Evolutionary conservation across 2,888 invertebrate genomes (phyloP).

Genomic region (Eupithecia dodoneata): DNA sequence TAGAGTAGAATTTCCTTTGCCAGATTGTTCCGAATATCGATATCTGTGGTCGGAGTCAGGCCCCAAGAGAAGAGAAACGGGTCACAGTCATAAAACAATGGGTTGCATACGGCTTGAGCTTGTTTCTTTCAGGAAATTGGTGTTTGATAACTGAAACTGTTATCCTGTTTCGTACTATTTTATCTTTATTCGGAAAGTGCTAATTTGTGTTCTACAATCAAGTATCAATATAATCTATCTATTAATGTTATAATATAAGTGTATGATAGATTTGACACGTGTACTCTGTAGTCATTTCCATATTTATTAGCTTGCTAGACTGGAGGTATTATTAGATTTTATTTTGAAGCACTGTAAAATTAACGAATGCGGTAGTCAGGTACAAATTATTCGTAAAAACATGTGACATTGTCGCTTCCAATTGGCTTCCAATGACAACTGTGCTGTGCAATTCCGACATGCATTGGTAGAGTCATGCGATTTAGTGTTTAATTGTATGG

Average conservation of each 20-base stretch:
- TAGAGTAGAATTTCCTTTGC: background rate
- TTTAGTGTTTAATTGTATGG: constrained; percentile 1
- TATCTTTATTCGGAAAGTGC: background rate
- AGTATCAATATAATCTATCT: background rate
- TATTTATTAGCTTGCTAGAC: background rate
- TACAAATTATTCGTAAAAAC: constrained; percentile 25
- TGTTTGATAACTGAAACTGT: constrained; percentile 12
- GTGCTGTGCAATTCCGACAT: constrained; percentile 5
- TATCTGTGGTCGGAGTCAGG: background rate
- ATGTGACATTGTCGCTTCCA: constrained; percentile 21
- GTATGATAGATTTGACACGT: constrained; percentile 2
- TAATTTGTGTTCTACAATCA: constrained; percentile 8
- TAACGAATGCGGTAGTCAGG: constrained; percentile 32
- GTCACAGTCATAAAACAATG: constrained; percentile 62
- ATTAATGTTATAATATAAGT: constrained; percentile 17
- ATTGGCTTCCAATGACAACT: constrained; percentile 23
- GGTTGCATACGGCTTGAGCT: constrained; percentile 33
- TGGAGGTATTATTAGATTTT: background rate
- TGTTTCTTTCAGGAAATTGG: constrained; percentile 33
- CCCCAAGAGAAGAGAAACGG: constrained; percentile 49
- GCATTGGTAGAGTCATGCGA: constrained; percentile 2
- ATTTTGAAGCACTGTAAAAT: constrained; percentile 5
- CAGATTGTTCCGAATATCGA: constrained; percentile 42
- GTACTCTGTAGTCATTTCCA: background rate
- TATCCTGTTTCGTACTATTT: constrained; percentile 10